Base-by-base conservation (phyloP, 1,140 invertebrate genomes). In the Chrysopa pallens region DNA sequence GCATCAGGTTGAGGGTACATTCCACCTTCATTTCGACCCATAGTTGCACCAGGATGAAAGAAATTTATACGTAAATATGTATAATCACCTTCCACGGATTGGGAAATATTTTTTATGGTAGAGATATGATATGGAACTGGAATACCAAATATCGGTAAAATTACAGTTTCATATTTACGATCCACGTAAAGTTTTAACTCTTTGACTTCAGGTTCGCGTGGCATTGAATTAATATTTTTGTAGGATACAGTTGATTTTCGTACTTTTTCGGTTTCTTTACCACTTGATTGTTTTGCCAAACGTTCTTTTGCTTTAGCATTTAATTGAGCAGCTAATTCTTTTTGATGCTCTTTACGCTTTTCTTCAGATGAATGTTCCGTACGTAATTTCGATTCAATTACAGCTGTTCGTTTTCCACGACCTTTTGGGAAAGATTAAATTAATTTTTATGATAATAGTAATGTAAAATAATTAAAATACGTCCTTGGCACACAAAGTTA, bases 1-100 rank as follows among this genome's bases (percentile, higher is more conserved):
- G 91, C 88, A 63, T 98, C 90, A 0, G 91, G 88, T 54, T 95
- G 85, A 2, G 88, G 80, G 59, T 93, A 97, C 15, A 78, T 70
- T 12, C 80, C 80, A 11, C 85, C 84, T 58, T 94, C 91, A 53
- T 85, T 90, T 47, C 87, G 78, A 1, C 89, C 91, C 72, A 97
- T 84, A 4, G 89, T 87, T 8, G 89, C 85, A 8, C 95, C 95
- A 23, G 95, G 95, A 66, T 98, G 93, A 61, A 95, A 96, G 62
- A 98, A 98, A 63, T 99, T 99, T 50, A 99, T 88, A 58, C 96
- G 77, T 44, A 99, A 76, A 66, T 98, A 98, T 1, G 94, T 98
- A 59, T 97, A 98, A 62, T 98, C 94, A 29, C 96, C 96, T 67
- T 99, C 95, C 13, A 98, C 88, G 1, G 89, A 93, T 58, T 95